Conservation (phyloP, 2,797 vertebrate genomes). For the Synaphobranchus kaupii region DNA sequence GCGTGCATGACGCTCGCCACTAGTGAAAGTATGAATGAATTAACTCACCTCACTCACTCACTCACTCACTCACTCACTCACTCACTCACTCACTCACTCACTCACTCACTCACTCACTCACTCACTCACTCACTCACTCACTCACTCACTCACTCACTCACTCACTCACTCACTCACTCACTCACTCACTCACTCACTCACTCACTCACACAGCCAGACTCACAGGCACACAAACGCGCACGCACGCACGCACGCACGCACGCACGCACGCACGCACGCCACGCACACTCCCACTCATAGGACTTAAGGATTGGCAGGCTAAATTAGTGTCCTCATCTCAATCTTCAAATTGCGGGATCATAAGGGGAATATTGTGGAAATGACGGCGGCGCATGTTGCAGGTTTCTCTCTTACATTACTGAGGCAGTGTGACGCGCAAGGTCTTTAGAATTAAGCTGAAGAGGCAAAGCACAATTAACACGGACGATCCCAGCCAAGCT, state of each 20-base stretch:
- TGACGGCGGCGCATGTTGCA: neutral
- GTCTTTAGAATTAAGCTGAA: neutral
- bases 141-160: neutral
- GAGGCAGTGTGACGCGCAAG: neutral
- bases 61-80: neutral
- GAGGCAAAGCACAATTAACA: neutral
- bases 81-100: too few species aligned
- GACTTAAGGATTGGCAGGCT: neutral
- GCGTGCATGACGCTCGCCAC: neutral
- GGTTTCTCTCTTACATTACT: neutral
- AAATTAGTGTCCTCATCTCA: neutral
- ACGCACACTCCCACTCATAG: neutral
- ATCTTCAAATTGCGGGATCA: neutral
- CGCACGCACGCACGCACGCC: neutral
- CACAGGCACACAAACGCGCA: neutral
- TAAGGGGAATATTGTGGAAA: neutral
- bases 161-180: neutral
- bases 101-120: neutral
- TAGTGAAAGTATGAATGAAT: neutral
- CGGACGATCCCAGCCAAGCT: neutral
- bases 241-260: neutral
- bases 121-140: neutral
- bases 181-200: neutral
- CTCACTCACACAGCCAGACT: neutral
- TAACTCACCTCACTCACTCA: neutral